A percentile compares a stretch with the other conserved stretches of the same genome.
These are phyloP conservation scores for Henicopernis longicauda DNA, from an alignment of 2,113 vertebrate genomes.

Conservation along the genomic window DNA sequence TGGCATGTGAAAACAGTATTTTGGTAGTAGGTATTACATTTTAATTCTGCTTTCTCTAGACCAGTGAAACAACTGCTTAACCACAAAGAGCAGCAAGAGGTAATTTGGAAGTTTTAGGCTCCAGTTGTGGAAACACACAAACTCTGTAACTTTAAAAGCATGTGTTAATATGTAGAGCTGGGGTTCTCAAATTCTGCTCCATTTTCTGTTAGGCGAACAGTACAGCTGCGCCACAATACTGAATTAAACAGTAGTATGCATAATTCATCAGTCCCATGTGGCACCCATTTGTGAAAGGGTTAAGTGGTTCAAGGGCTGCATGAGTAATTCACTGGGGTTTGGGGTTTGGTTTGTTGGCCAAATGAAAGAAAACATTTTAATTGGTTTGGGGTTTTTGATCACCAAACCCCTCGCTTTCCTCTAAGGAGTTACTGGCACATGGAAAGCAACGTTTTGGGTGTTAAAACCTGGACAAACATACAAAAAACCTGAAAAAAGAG, in stretches of 20 bases:
- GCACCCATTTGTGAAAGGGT: conserved; percentile 8
- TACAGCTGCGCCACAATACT: neutral
- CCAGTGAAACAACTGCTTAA: neutral
- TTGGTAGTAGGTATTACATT: neutral
- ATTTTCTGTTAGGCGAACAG: neutral
- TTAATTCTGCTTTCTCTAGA: neutral
- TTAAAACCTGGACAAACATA: neutral
- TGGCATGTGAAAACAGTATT: neutral
- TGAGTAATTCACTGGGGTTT: neutral
- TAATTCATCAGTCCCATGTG: neutral
- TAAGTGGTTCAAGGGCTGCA: conserved; percentile 1
- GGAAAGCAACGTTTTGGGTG: neutral
- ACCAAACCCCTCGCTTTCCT: neutral
- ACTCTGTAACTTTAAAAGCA: neutral
- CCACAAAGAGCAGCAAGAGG: neutral
- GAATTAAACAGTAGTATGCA: neutral
- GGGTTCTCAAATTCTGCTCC: neutral
- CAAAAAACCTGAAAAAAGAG: neutral
- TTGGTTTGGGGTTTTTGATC: neutral
- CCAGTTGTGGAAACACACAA: neutral
- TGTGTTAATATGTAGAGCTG: neutral
- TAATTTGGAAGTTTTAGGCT: neutral
- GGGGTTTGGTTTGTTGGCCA: neutral
- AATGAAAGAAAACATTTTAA: conserved; percentile 4
- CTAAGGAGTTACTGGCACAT: neutral